Evolutionary conservation across 2,888 invertebrate genomes (phyloP).

Genomic region (Nudaria mundana): DNA sequence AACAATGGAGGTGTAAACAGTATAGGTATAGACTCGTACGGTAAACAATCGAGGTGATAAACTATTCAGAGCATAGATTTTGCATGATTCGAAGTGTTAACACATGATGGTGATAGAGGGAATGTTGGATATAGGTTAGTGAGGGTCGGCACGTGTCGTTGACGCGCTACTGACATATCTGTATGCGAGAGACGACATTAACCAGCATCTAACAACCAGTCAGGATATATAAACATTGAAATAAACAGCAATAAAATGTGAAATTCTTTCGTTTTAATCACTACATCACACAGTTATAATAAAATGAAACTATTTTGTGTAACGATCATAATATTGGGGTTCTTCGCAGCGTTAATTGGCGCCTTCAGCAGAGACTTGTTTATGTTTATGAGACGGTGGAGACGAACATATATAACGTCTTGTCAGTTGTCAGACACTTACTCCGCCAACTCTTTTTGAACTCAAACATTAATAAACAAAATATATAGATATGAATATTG

Average conservation of each 20-base stretch:
- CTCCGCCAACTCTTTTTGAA: too few species aligned
- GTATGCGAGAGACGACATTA: background rate
- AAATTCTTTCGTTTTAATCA: slow-evolving; percentile 4
- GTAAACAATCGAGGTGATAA: too few species aligned
- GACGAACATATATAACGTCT: background rate
- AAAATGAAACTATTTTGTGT: background rate
- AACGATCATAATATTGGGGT: background rate
- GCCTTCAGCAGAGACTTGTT: background rate
- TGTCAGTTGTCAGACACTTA: too few species aligned
- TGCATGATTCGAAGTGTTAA: too few species aligned
- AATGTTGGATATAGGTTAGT: too few species aligned
- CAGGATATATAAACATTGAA: slow-evolving; percentile 1
- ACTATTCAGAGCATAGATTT: too few species aligned
- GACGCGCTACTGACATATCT: background rate
- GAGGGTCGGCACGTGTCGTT: background rate
- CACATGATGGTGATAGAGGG: too few species aligned
- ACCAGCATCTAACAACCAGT: background rate
- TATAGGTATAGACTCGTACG: too few species aligned
- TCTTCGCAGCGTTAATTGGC: too few species aligned
- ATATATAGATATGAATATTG: too few species aligned
- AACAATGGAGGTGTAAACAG: too few species aligned
- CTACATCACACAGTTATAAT: background rate
- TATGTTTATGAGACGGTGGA: background rate
- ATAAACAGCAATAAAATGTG: slow-evolving; percentile 1
- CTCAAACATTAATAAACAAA: too few species aligned